phyloP scores from a whole-genome alignment of 2,888 invertebrate genomes.

The Sycophila texana region DNA sequence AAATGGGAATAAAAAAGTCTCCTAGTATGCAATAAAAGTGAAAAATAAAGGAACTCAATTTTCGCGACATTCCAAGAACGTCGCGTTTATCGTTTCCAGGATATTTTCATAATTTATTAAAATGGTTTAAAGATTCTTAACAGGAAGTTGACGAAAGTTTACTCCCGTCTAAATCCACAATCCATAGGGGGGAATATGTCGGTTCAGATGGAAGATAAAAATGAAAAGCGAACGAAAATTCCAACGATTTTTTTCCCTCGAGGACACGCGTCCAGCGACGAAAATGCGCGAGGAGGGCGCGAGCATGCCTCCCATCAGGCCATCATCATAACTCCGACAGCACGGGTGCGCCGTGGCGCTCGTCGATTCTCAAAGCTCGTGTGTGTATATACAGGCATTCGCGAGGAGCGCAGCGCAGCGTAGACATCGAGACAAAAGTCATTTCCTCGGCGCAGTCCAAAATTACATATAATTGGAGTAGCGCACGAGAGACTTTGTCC shows the following conservation, averaged over 20 bases:
- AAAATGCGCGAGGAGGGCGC: constrained; percentile 6
- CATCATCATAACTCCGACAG: constrained; percentile 43
- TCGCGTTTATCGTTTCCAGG: no score
- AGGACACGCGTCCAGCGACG: background rate
- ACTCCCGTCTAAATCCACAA: no score
- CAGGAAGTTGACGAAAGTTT: no score
- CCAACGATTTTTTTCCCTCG: constrained; percentile 1
- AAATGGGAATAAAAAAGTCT: no score
- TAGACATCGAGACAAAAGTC: constrained; percentile 57
- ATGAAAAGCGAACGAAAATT: constrained; percentile 21
- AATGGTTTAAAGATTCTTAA: no score
- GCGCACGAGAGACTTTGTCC: constrained; percentile 48
- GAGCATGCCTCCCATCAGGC: constrained; percentile 17
- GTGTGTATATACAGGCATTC: background rate
- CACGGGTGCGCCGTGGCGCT: constrained; percentile 1
- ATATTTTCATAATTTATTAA: no score
- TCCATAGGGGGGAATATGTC: background rate
- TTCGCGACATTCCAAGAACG: no score
- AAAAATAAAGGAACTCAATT: no score
- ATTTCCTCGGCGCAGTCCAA: constrained; percentile 57
- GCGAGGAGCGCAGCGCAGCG: constrained; percentile 17
- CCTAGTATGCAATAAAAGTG: no score
- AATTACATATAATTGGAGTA: constrained; percentile 57
- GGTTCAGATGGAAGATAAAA: background rate
- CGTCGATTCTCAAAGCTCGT: constrained; percentile 46